Conservation (phyloP, 2,888 invertebrate genomes). For the Ochropleura plecta region DNA sequence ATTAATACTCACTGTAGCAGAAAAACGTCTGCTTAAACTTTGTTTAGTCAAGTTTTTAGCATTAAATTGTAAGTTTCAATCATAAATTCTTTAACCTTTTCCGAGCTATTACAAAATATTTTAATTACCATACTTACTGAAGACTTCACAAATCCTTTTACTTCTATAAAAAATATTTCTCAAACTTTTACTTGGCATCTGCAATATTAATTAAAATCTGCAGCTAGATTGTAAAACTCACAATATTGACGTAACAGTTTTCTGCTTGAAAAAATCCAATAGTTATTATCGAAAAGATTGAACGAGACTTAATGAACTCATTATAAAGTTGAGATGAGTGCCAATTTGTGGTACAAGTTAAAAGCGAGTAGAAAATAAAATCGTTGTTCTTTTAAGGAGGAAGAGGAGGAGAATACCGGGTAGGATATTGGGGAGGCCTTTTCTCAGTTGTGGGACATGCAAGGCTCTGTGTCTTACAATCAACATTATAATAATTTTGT, state of each 20-base stretch:
- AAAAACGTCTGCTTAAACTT: too few relatives aligned
- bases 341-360: conserved; percentile 57
- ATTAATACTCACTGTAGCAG: too few relatives aligned
- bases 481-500: too few relatives aligned
- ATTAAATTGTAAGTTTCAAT: neutral
- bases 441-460: too few relatives aligned
- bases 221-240: conserved; percentile 41
- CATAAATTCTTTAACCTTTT: neutral
- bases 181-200: conserved; percentile 33
- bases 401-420: too few relatives aligned
- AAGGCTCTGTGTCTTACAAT: too few relatives aligned
- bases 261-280: conserved; percentile 73
- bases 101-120: conserved; percentile 7
- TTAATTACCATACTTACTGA: neutral
- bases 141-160: conserved; percentile 11
- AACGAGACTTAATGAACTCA: conserved; percentile 83
- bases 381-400: neutral
- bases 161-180: conserved; percentile 21
- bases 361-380: conserved; percentile 18
- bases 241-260: conserved; percentile 52
- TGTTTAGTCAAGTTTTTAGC: too few relatives aligned
- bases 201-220: conserved; percentile 46
- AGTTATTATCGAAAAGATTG: conserved; percentile 72
- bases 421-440: too few relatives aligned
- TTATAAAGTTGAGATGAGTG: conserved; percentile 82